phyloP scores from a whole-genome alignment of 1,140 invertebrate species.

The Danaus plexippus region DNA sequence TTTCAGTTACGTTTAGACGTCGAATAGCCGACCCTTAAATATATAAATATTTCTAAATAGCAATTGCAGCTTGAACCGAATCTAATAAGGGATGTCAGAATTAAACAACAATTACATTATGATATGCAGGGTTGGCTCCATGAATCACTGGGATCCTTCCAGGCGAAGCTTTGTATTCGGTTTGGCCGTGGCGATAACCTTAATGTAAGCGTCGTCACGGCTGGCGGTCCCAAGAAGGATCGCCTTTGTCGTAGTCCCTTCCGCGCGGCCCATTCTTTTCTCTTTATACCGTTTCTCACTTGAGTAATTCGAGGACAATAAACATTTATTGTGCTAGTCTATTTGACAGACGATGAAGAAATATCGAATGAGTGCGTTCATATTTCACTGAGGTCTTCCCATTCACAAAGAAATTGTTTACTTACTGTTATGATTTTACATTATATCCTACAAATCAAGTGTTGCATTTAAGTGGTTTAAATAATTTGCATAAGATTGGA shows the following conservation, averaged over 20 bases:
- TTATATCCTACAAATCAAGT: neutral
- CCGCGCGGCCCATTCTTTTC: constrained; percentile 63
- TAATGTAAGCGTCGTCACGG: constrained; percentile 69
- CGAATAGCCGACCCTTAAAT: no score
- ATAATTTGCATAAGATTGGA: no score
- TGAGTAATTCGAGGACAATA: constrained; percentile 69
- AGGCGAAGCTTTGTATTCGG: constrained; percentile 60
- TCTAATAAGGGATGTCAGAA: no score
- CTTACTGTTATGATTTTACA: neutral
- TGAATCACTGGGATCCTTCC: constrained; percentile 59
- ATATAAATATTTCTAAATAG: no score
- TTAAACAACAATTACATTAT: constrained; percentile 22
- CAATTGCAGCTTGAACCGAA: no score
- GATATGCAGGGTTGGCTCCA: constrained; percentile 48
- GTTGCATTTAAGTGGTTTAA: no score
- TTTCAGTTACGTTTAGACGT: no score
- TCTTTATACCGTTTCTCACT: constrained; percentile 68
- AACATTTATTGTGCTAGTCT: constrained; percentile 65
- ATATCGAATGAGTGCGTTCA: constrained; percentile 58
- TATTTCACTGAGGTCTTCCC: constrained; percentile 27
- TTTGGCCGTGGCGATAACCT: constrained; percentile 68
- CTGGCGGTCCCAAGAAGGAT: constrained; percentile 67
- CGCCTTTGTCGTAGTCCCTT: constrained; percentile 65
- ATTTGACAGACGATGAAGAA: constrained; percentile 65
- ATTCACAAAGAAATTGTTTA: constrained; percentile 24